Evolutionary conservation across 1,140 invertebrate species (phyloP).

Genomic region (Amyelois transitella): DNA sequence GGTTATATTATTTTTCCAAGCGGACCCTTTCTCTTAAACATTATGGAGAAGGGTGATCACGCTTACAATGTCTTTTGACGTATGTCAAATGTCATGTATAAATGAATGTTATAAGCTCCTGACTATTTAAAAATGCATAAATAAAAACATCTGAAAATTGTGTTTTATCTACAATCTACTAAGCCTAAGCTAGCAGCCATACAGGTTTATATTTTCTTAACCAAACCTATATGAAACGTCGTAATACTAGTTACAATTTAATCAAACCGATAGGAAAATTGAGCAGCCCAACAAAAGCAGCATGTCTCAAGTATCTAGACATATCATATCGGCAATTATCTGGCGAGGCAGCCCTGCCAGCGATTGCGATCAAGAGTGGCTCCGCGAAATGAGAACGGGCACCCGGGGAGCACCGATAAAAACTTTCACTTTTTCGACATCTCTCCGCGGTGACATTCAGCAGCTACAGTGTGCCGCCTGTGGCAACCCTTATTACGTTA

Average conservation of each 20-base stretch:
- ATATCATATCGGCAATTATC: conserved; percentile 33
- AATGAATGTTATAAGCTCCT: too few relatives aligned
- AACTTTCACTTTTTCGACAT: conserved; percentile 66
- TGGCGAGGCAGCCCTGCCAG: conserved; percentile 35
- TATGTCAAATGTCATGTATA: too few relatives aligned
- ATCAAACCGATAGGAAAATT: background rate
- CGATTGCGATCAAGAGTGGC: conserved; percentile 55
- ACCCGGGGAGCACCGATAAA: conserved; percentile 59
- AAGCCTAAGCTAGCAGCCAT: background rate
- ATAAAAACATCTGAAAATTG: too few relatives aligned
- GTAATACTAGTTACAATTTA: background rate
- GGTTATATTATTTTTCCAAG: too few relatives aligned
- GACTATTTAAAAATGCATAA: too few relatives aligned
- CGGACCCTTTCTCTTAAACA: too few relatives aligned
- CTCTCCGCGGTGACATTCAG: conserved; percentile 53
- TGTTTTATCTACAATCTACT: background rate
- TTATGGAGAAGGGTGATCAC: too few relatives aligned
- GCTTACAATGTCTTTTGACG: too few relatives aligned
- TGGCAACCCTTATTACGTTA: conserved; percentile 44
- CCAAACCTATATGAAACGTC: background rate
- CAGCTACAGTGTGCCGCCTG: conserved; percentile 38
- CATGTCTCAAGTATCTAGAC: conserved; percentile 31
- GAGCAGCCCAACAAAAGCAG: background rate
- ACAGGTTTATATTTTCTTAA: background rate
- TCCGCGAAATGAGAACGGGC: conserved; percentile 58